phyloP scores from a whole-genome alignment of 2,797 vertebrate genomes.

The Danio choprae region DNA sequence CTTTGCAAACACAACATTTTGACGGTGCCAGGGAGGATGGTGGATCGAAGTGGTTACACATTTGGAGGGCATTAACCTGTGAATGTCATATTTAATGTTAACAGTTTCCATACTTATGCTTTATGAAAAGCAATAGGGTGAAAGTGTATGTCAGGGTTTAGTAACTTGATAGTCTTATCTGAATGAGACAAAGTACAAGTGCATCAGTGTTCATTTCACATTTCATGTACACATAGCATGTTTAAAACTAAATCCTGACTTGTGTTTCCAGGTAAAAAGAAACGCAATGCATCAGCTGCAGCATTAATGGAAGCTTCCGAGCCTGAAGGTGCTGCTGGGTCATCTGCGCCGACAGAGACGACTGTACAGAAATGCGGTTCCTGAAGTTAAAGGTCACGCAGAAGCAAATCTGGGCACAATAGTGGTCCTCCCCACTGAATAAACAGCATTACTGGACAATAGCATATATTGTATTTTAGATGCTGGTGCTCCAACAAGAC shows the following conservation, averaged over 20 bases:
- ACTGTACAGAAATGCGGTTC: conserved; percentile 65
- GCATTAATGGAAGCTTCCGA: conserved; percentile 46
- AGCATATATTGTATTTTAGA: not conserved
- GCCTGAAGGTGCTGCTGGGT: conserved; percentile 48
- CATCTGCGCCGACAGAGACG: conserved; percentile 38
- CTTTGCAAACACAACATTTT: no score
- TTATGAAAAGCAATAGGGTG: not conserved
- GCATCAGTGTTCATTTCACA: not conserved
- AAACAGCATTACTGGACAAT: not conserved
- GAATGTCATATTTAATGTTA: no score
- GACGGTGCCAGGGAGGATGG: no score
- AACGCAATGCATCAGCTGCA: not conserved
- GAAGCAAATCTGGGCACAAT: conserved; percentile 51
- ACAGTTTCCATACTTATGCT: no score
- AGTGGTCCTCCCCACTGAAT: not conserved
- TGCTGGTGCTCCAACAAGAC: not conserved
- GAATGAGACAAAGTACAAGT: not conserved
- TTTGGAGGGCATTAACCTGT: no score
- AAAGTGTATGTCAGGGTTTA: conserved; percentile 22
- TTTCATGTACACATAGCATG: not conserved
- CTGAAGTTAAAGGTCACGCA: conserved; percentile 71
- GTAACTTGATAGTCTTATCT: not conserved
- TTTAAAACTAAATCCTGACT: not conserved
- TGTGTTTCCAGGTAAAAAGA: conserved; percentile 60
- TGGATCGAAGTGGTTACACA: no score